Percentiles rank a stretch among this genome's conserved stretches.
phyloP scores from a whole-genome alignment of 2,888 invertebrate species.

The Crepidodera aurea region DNA sequence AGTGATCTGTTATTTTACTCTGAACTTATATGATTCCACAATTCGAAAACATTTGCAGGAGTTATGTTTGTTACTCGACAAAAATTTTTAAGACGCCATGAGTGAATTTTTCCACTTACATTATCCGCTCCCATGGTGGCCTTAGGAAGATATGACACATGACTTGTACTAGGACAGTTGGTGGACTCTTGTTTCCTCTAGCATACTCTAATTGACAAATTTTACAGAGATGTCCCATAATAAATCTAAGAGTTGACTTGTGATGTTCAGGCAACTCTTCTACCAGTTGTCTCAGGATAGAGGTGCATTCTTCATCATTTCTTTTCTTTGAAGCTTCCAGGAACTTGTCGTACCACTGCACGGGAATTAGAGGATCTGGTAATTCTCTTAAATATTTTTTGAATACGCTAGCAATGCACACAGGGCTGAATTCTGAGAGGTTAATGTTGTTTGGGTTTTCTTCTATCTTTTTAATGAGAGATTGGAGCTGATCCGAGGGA shows the following conservation, averaged over 20 bases:
- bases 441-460: conserved; percentile 60
- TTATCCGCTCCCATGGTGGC: conserved; percentile 79
- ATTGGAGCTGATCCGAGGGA: conserved; percentile 67
- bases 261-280: conserved; percentile 72
- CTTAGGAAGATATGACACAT: conserved; percentile 77
- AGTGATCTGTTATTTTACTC: too few species aligned
- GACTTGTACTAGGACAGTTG: conserved; percentile 73
- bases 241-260: conserved; percentile 67
- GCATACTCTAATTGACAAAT: conserved; percentile 73
- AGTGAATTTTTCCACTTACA: too few species aligned
- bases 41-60: too few species aligned
- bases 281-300: conserved; percentile 65
- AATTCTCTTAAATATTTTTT: conserved; percentile 78
- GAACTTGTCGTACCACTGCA: conserved; percentile 76
- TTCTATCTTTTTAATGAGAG: conserved; percentile 65
- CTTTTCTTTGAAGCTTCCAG: conserved; percentile 63
- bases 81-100: too few species aligned
- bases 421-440: conserved; percentile 63
- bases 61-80: too few species aligned
- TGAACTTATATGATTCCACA: too few species aligned
- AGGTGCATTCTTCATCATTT: conserved; percentile 67
- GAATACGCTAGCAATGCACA: conserved; percentile 68
- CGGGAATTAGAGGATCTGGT: conserved; percentile 79
- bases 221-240: conserved; percentile 77
- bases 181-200: conserved; percentile 71